These are phyloP conservation scores for Camponotus floridanus DNA, from an alignment of 1,140 invertebrate species.

Conservation along the genomic window DNA sequence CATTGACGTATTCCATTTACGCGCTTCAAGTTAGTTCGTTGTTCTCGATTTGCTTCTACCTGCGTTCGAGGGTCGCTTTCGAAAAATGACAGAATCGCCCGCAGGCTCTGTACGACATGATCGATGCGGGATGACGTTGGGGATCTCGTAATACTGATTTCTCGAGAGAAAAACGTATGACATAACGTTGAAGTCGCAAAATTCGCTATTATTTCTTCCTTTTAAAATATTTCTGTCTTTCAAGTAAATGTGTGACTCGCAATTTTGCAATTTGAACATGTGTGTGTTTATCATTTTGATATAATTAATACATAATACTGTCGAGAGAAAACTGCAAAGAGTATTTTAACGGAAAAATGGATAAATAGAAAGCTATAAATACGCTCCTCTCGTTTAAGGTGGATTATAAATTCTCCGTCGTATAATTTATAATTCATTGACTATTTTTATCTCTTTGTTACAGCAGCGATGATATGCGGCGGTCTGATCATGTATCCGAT, in stretches of 20 bases:
- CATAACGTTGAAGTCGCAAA: neutral
- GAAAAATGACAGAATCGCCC: constrained; percentile 43
- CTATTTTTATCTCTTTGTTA: constrained; percentile 76
- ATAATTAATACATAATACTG: neutral
- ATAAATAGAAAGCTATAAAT: neutral
- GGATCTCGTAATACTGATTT: constrained; percentile 13
- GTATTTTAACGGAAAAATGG: neutral
- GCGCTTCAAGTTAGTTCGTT: constrained; percentile 47
- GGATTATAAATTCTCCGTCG: neutral
- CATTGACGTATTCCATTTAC: constrained; percentile 71
- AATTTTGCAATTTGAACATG: neutral
- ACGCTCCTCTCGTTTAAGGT: neutral
- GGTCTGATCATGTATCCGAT: constrained; percentile 90
- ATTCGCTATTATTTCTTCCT: neutral
- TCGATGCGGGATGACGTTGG: constrained; percentile 13
- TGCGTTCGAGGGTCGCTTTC: constrained; percentile 28
- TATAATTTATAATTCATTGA: neutral
- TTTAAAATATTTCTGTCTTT: neutral
- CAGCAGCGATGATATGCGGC: constrained; percentile 88
- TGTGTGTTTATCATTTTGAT: neutral
- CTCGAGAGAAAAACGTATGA: neutral
- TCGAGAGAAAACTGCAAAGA: neutral
- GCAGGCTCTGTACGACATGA: constrained; percentile 39
- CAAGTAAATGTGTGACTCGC: neutral
- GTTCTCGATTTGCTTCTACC: constrained; percentile 35